Evolutionary conservation across 1,140 invertebrate genomes (phyloP).

Genomic region (Polypedilum pembai): DNA sequence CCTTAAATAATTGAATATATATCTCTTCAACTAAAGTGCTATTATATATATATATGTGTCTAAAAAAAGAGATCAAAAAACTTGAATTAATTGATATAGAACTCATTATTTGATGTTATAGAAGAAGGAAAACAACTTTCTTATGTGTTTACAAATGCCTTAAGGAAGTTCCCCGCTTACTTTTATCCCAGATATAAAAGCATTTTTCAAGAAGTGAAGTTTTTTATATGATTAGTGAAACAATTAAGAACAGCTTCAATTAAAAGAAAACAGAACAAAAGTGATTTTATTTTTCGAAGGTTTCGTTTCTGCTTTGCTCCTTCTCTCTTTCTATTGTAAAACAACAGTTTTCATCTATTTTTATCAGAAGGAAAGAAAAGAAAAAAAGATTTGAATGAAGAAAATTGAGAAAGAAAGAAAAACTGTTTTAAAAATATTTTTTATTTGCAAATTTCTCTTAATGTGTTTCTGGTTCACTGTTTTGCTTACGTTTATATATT

Average conservation of each 20-base stretch:
- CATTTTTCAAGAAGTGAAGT: not conserved
- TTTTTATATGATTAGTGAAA: not conserved
- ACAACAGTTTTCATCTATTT: constrained; percentile 24
- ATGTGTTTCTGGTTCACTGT: constrained; percentile 11
- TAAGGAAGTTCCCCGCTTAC: not conserved
- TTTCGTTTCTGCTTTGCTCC: not conserved
- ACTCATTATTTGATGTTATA: too few species aligned
- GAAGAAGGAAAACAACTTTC: too few species aligned
- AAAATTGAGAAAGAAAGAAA: not conserved
- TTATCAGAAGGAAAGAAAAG: constrained; percentile 25
- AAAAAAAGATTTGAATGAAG: not conserved
- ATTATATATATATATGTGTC: too few species aligned
- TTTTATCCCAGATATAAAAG: not conserved
- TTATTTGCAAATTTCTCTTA: constrained; percentile 23
- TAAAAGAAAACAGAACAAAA: not conserved
- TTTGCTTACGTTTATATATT: not conserved
- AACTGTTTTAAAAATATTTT: not conserved
- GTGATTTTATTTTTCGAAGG: constrained; percentile 6
- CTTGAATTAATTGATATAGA: too few species aligned
- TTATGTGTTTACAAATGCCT: too few species aligned
- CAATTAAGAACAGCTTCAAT: not conserved
- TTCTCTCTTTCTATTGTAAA: constrained; percentile 15
- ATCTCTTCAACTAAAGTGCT: too few species aligned
- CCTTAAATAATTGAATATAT: too few species aligned
- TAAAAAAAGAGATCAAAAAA: too few species aligned